Conservation (phyloP, 2,888 invertebrate genomes). For the Unio delphinus region DNA sequence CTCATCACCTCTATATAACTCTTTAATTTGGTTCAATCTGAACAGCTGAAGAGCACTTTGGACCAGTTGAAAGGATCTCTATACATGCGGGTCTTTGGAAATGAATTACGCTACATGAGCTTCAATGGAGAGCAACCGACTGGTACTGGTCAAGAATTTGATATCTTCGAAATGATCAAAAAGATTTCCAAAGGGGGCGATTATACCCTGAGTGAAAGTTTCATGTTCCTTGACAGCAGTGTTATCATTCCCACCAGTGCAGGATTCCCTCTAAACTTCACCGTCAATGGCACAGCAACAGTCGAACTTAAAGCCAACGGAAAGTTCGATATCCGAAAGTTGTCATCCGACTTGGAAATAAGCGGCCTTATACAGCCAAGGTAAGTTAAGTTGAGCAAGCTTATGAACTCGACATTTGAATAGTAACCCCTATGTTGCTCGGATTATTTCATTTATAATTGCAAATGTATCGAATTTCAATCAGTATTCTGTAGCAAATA, state of each 20-base stretch:
- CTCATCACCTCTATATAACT: too few relatives aligned
- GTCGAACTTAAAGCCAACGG: constrained; percentile 88
- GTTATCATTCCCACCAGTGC: constrained; percentile 87
- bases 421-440: background rate
- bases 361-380: constrained; percentile 87
- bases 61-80: constrained; percentile 73
- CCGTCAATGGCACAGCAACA: constrained; percentile 88
- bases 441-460: background rate
- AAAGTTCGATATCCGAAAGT: constrained; percentile 79
- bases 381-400: constrained; percentile 70
- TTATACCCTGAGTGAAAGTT: constrained; percentile 76
- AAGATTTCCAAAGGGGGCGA: constrained; percentile 50
- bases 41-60: constrained; percentile 27
- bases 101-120: constrained; percentile 77
- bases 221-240: constrained; percentile 88
- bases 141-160: constrained; percentile 24
- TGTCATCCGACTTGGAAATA: constrained; percentile 76
- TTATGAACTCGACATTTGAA: background rate
- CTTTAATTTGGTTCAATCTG: background rate
- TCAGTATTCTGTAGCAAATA: too few relatives aligned
- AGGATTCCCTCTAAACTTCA: constrained; percentile 88
- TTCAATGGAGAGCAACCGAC: constrained; percentile 35
- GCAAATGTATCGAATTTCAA: too few relatives aligned
- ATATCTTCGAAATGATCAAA: constrained; percentile 43
- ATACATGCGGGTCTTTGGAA: constrained; percentile 90